Conservation (phyloP, 1,140 invertebrate species). For the Macrotrachela quadricornifera region DNA sequence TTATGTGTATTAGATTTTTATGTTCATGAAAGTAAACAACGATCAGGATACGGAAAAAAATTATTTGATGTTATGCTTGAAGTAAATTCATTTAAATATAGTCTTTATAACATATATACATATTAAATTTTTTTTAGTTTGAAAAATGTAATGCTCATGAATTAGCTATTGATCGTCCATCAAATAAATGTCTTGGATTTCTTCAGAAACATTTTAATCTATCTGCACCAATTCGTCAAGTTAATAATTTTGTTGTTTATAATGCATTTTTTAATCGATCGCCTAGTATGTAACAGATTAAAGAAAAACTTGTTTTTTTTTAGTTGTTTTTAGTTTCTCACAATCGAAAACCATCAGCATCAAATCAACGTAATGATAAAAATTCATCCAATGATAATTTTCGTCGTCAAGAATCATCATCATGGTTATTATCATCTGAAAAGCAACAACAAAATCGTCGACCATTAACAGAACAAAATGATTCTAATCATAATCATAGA, state of each 20-base stretch:
- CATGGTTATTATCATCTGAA: no score
- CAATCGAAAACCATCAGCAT: no score
- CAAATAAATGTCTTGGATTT: conserved; percentile 60
- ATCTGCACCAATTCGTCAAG: conserved; percentile 46
- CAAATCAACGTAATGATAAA: no score
- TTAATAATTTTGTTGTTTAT: conserved; percentile 68
- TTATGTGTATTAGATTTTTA: conserved; percentile 30
- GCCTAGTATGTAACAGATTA: no score
- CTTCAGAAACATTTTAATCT: conserved; percentile 58
- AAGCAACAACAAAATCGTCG: no score
- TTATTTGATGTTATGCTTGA: conserved; percentile 28
- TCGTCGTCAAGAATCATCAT: no score
- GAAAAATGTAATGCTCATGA: conserved; percentile 45
- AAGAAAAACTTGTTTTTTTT: no score
- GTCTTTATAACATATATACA: background rate
- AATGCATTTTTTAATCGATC: conserved; percentile 47
- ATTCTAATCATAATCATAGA: no score
- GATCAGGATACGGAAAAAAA: conserved; percentile 22
- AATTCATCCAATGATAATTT: no score
- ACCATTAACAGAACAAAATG: no score
- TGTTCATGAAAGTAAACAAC: conserved; percentile 25
- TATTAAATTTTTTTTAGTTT: conserved; percentile 34
- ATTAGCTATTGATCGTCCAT: conserved; percentile 68
- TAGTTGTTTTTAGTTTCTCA: no score
- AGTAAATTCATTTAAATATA: conserved; percentile 15